phyloP scores from a whole-genome alignment of 2,797 vertebrate genomes.

The Echiichthys vipera region DNA sequence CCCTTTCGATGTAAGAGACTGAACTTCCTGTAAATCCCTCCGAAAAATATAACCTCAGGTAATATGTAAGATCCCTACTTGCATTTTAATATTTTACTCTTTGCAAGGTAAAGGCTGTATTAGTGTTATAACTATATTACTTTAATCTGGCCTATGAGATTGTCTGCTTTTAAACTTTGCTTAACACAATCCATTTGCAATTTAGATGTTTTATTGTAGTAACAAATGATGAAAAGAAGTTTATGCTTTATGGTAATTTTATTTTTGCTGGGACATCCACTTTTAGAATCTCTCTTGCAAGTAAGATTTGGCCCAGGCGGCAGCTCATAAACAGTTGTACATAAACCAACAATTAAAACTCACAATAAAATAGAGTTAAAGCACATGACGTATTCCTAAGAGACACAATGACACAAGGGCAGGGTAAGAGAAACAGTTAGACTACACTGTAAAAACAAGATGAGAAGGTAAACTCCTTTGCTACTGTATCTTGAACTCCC shows the following conservation, averaged over 20 bases:
- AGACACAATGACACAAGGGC: not conserved
- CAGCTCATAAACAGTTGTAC: conserved; percentile 7
- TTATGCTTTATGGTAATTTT: not conserved
- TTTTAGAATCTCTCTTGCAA: conserved; percentile 2
- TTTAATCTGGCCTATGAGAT: not conserved
- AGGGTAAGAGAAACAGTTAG: not conserved
- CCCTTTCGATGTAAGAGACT: no score
- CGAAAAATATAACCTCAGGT: not conserved
- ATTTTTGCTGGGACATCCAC: not conserved
- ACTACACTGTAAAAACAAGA: not conserved
- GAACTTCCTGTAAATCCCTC: not conserved
- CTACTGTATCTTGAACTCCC: not conserved
- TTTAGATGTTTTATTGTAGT: not conserved
- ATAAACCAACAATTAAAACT: conserved; percentile 15
- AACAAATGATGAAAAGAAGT: not conserved
- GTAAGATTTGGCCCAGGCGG: not conserved
- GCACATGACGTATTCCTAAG: not conserved
- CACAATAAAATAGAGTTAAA: conserved; percentile 2
- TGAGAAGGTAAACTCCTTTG: not conserved
- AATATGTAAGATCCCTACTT: not conserved
- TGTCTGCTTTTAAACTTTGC: not conserved
- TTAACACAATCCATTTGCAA: not conserved
- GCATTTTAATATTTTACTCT: not conserved
- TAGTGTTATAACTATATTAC: not conserved
- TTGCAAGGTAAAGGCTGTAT: not conserved